Conservation (phyloP, 1,140 invertebrate species). For the Berghia stephanieae region DNA sequence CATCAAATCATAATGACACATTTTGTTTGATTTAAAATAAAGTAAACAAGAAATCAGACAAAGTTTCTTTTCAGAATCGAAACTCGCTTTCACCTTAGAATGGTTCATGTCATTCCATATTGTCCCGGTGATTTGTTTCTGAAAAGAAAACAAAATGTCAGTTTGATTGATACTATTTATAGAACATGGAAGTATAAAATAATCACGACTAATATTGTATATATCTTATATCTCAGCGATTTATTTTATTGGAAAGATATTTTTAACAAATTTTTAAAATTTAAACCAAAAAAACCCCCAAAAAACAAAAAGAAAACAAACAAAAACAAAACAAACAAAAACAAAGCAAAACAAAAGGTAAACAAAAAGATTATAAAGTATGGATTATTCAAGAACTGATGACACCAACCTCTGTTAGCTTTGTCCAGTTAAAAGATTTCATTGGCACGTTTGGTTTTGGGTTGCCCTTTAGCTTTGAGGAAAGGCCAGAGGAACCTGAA, state of each 20-base stretch:
- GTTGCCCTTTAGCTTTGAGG: slow-evolving; percentile 76
- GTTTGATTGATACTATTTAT: too few species aligned
- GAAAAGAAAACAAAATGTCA: slow-evolving; percentile 62
- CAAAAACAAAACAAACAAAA: not conserved
- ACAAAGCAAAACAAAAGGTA: not conserved
- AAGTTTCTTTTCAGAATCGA: too few species aligned
- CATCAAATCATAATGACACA: too few species aligned
- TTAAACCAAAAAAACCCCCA: not conserved
- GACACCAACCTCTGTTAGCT: slow-evolving; percentile 81
- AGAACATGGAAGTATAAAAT: too few species aligned
- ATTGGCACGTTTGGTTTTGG: slow-evolving; percentile 84
- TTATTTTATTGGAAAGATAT: too few species aligned
- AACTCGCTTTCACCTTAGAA: slow-evolving; percentile 78
- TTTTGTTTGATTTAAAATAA: too few species aligned
- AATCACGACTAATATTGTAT: too few species aligned
- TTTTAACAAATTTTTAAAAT: not conserved
- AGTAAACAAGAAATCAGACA: too few species aligned
- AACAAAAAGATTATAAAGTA: slow-evolving; percentile 68
- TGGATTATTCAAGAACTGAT: too few species aligned
- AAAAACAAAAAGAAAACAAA: not conserved
- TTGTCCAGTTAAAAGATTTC: slow-evolving; percentile 98
- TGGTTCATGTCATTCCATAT: slow-evolving; percentile 96
- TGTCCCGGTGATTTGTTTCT: slow-evolving; percentile 76
- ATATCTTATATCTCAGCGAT: too few species aligned
- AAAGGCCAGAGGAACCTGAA: slow-evolving; percentile 19